phyloP scores from a whole-genome alignment of 2,888 invertebrate genomes.

The Liopterus haemorrhoidalis region DNA sequence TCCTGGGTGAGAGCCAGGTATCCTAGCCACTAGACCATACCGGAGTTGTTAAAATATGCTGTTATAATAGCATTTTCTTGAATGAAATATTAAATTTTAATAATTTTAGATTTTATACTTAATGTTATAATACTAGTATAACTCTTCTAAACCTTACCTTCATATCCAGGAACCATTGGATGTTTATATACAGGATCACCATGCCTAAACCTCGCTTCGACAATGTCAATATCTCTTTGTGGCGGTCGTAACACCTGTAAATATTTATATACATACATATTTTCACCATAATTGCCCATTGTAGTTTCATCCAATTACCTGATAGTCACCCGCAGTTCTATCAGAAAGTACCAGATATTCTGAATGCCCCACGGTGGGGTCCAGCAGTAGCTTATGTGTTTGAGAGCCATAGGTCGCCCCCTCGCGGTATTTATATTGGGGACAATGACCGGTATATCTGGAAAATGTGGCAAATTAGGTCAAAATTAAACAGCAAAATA shows the following conservation, averaged over 20 bases:
- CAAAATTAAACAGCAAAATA: no score
- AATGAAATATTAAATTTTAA: neutral
- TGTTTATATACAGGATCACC: slow-evolving; percentile 66
- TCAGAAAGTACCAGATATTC: slow-evolving; percentile 64
- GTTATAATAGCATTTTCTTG: neutral
- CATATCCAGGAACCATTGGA: slow-evolving; percentile 69
- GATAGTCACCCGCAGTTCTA: slow-evolving; percentile 56
- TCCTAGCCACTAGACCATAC: slow-evolving; percentile 66
- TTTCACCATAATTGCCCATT: no score
- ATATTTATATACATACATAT: slow-evolving; percentile 6
- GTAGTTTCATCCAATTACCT: slow-evolving; percentile 44
- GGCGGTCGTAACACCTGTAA: slow-evolving; percentile 56
- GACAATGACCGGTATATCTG: slow-evolving; percentile 75
- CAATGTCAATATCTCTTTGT: slow-evolving; percentile 58
- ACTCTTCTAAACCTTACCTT: slow-evolving; percentile 49
- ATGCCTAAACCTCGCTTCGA: slow-evolving; percentile 58
- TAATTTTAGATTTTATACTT: neutral
- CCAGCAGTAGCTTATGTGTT: slow-evolving; percentile 67
- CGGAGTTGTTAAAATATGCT: slow-evolving; percentile 41
- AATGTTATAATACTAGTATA: slow-evolving; percentile 3
- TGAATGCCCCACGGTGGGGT: slow-evolving; percentile 67
- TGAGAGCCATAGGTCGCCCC: slow-evolving; percentile 71
- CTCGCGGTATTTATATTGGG: slow-evolving; percentile 65
- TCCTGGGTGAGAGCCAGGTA: slow-evolving; percentile 69
- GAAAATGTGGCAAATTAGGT: no score